Evolutionary conservation across 2,888 invertebrate species (phyloP), one percentile per base, ranked within the genome.

Genomic region (Ennomos erosarius): DNA sequence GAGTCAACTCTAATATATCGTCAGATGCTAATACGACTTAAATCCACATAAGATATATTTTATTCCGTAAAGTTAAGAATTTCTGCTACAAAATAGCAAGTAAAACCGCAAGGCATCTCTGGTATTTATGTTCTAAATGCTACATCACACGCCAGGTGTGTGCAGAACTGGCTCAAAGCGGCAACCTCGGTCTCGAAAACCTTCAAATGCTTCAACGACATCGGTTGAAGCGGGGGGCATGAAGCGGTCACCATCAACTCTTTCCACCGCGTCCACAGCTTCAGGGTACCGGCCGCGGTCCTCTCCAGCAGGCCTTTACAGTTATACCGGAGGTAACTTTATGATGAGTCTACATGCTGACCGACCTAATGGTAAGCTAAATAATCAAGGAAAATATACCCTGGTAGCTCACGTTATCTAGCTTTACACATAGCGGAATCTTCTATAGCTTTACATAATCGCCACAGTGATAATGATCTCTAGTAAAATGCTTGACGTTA

Each of bases 291-390:
- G 97, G 67, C 96, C 96, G 1, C 91, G 96, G 68, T 96, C 96
- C 49, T 96, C 96, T 62, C 97, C 97, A 5, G 95, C 96, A 10
- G 96, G 96, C n/a, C 91, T 97, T 59, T 94, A 95, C 78, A 95
- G 95, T 70, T 96, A 96, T 75, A 96, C 96, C 68, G 95, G 95
- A 84, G 87, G 88, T 88, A 57, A 69, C 81, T 71, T 11, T 35
- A 4, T 55, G 10, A 50, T 42, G 42, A 51, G 35, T 9, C 49
- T 50, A 50, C 40, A 50, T 39, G 26, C 48, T 48, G 48, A 48
- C 10, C 48, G 48, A 33, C 48, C 48, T 33, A 48, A 48, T 10
- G 48, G 48, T 48, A 48, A 48, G 48, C 47, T n/a, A 47, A 8
- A 38, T 8, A 9, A 4, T 3, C 26, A 26, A 26, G 6, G 26